Base-by-base conservation (phyloP, 2,888 invertebrate species). In the Caenorhabditis sp. region DNA sequence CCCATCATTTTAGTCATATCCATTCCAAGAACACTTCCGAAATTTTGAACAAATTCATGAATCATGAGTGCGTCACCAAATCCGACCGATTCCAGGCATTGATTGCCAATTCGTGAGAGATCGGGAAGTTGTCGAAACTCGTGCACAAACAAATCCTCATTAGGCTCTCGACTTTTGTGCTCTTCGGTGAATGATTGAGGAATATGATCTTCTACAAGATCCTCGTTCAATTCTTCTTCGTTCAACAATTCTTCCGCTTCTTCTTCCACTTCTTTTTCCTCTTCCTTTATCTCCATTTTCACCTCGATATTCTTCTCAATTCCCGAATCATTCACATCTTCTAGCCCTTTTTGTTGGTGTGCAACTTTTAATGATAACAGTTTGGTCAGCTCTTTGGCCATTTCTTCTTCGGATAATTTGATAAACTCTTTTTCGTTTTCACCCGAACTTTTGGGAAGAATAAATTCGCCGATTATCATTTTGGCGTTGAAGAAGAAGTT, bases 41-140 rank as follows among this genome's bases (percentile, higher is more conserved):
- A 97, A 90, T 95, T 97, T 86, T 95, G 93, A 79, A 97, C 91
- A 88, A 97, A 97, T 90, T 97, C 97, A 87, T 93, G 93, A n/a
- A 95, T 93, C 93, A 97, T 96, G 24, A 97, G 90, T 54, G 93
- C 91, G 89, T 97, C 94, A 0, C 94, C 93, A 90, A 95, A 94
- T 0, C 95, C 95, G 87, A 93, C 92, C 0, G 95, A 95, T 0
- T 93, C 91, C 62, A 97, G 89, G 86, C 92, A 92, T 65, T 94
- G 90, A 1, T 93, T 93, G 0, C 93, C 92, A 81, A 97, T 92
- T 79, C 95, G 91, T 65, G 92, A 92, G 63, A 93, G 90, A 3
- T 88, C 88, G 5, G 90, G 90, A 60, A 91, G 78, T 2, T 87
- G 85, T 87, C 89, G 82, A 19, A 69, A 61, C 88, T 91, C 91